Base-by-base conservation (phyloP, 2,113 vertebrate genomes). In the Cephalopterus ornatus region DNA sequence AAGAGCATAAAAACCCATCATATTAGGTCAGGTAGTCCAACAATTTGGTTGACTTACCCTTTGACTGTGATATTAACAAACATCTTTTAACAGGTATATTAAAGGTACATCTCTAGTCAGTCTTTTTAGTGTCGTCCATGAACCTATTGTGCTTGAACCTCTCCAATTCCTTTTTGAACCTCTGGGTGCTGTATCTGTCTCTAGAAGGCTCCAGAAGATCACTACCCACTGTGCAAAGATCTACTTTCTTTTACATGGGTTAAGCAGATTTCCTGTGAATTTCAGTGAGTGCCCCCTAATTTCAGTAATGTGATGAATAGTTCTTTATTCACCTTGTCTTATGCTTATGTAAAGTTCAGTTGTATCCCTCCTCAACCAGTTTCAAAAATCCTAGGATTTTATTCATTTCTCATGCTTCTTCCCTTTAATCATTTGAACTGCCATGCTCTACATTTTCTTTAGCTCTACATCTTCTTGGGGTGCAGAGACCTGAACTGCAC, bases 201-300 rank as follows among this genome's bases (percentile, higher is more conserved):
- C 63, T 70, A 9, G 55, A 78, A 91, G 10, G 18, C 10, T 73
- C 18, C 73, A 73, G 44, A 53, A 50, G 15, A 72, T 61, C 21
- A 52, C 33, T 50, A n/a, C 19, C 3, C 12, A 17, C 5, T 1
- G 0, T 70, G 22, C 23, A 46, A 49, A 46, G 14, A 50, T 32
- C 0, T 1, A 33, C 6, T 35, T 46, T 26, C 19, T 77, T 59
- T 46, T 50, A 17, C 8, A 3, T 9, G 8, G 9, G 17, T 21
- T 61, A 23, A 62, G 15, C 12, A 58, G 22, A 30, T 75, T 71
- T 66, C 5, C 39, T n/a, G 6, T 58, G 39, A 37, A 70, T 73
- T 92, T 87, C n/a, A 62, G 18, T 8, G 14, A n/a, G 6, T 24
- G 10, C 20, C 61, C 28, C 26, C 20, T 58, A 5, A 42, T 82